Conservation (phyloP, 2,888 invertebrate genomes). For the Drosophila leonis region DNA sequence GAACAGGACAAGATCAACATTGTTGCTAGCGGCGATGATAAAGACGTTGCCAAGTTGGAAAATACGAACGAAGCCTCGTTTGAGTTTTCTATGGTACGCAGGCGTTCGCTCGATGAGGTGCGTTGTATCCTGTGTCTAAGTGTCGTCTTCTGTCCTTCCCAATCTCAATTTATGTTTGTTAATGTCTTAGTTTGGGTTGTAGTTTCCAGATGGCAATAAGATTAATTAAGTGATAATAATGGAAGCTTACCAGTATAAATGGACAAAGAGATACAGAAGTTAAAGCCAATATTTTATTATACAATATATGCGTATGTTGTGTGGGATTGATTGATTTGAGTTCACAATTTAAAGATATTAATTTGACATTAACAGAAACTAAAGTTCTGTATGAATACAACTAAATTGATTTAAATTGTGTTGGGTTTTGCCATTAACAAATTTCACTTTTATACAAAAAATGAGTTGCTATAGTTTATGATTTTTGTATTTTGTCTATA, state of each 20-base stretch:
- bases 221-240: not conserved
- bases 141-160: not conserved
- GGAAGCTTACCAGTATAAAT: not conserved
- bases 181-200: not conserved
- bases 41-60: conserved; percentile 78
- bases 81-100: conserved; percentile 84
- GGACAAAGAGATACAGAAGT: no score
- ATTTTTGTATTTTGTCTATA: not conserved
- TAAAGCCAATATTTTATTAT: no score
- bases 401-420: no score
- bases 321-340: not conserved
- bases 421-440: not conserved
- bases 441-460: not conserved
- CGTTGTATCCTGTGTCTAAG: conserved; percentile 33
- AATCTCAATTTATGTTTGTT: not conserved
- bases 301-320: no score
- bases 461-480: not conserved
- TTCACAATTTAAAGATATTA: not conserved
- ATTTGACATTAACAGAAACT: not conserved
- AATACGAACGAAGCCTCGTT: conserved; percentile 82
- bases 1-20: conserved; percentile 80
- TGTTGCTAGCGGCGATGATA: conserved; percentile 58
- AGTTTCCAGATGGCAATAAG: not conserved
- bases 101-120: conserved; percentile 81
- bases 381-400: not conserved